phyloP scores from a whole-genome alignment of 2,888 invertebrate species.

The Amiota minor region DNA sequence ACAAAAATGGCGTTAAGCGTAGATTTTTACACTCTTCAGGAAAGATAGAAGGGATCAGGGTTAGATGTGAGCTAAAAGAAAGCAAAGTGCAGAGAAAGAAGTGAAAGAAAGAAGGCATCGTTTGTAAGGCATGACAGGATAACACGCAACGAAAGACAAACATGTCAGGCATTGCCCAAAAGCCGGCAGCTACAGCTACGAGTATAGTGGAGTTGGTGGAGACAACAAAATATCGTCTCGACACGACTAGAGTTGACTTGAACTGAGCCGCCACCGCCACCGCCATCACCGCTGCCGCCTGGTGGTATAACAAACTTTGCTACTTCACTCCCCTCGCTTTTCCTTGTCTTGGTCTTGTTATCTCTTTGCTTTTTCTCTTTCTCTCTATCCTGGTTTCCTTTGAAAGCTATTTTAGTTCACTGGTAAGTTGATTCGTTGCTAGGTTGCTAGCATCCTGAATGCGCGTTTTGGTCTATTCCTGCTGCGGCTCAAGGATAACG shows the following conservation, averaged over 20 bases:
- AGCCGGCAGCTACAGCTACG: neutral
- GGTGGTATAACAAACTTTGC: too few relatives aligned
- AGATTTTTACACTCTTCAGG: slow-evolving; percentile 50
- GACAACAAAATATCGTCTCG: neutral
- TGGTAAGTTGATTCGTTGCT: too few relatives aligned
- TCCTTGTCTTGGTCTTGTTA: too few relatives aligned
- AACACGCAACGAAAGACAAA: slow-evolving; percentile 48
- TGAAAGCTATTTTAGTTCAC: too few relatives aligned
- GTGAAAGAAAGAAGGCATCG: neutral
- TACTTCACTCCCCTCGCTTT: too few relatives aligned
- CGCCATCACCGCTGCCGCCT: slow-evolving; percentile 23
- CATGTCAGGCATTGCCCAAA: slow-evolving; percentile 39
- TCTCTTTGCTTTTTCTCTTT: too few relatives aligned
- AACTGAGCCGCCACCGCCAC: slow-evolving; percentile 32
- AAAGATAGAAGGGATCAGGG: slow-evolving; percentile 28
- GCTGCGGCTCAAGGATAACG: slow-evolving; percentile 65
- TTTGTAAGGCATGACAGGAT: slow-evolving; percentile 21
- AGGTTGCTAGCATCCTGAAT: too few relatives aligned
- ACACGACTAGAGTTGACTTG: neutral
- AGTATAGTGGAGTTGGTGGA: slow-evolving; percentile 1
- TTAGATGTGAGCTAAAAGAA: slow-evolving; percentile 39
- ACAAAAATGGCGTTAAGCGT: slow-evolving; percentile 69
- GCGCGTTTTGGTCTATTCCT: neutral
- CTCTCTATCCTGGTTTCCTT: too few relatives aligned
- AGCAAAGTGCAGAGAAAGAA: slow-evolving; percentile 10